phyloP scores from a whole-genome alignment of 2,888 invertebrate genomes.

The Trachelus troglodyta region DNA sequence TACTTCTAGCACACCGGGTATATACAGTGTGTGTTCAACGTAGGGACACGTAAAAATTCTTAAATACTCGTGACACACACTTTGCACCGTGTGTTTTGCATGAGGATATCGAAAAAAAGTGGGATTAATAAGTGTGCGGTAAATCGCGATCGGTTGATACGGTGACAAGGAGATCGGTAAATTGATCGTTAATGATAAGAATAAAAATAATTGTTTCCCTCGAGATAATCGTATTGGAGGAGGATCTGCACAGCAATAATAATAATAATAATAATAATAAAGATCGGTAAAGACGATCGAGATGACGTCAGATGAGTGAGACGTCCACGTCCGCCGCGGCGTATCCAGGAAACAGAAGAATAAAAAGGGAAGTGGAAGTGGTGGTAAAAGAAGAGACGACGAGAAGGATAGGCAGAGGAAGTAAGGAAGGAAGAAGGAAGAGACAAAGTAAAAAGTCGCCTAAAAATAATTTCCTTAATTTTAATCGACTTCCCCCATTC shows the following conservation, averaged over 20 bases:
- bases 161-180: background rate
- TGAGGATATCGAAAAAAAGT: background rate
- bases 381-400: too few relatives aligned
- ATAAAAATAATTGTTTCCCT: background rate
- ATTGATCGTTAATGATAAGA: background rate
- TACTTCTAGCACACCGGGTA: background rate
- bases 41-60: background rate
- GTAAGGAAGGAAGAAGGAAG: too few relatives aligned
- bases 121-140: background rate
- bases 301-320: background rate
- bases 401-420: too few relatives aligned
- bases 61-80: background rate
- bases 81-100: background rate
- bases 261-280: too few relatives aligned
- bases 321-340: background rate
- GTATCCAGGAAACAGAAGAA: background rate
- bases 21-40: background rate
- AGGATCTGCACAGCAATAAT: background rate
- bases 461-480: background rate
- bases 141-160: background rate
- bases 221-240: background rate
- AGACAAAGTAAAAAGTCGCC: background rate
- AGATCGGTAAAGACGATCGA: too few relatives aligned
- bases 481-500: background rate
- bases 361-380: too few relatives aligned